Percentiles rank a stretch among this genome's conserved stretches.
Conservation (phyloP, 2,113 vertebrate species). For the Addax nasomaculatus region DNA sequence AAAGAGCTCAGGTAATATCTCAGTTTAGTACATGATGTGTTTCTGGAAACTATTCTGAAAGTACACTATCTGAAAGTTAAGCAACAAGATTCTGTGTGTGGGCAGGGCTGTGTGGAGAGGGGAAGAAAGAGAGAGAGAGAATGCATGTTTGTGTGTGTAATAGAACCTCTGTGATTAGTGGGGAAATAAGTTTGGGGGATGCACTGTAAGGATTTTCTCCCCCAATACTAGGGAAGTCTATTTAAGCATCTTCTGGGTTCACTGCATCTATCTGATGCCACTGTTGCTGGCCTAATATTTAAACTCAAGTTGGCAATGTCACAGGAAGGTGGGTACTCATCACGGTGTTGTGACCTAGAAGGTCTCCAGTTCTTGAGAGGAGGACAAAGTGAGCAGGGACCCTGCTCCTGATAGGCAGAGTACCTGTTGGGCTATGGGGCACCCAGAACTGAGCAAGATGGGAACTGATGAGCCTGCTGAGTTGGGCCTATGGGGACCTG, state of each 20-base stretch:
- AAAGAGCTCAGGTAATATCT: background rate
- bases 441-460: background rate
- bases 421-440: background rate
- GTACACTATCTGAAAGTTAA: background rate
- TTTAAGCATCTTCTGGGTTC: background rate
- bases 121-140: background rate
- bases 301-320: background rate
- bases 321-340: background rate
- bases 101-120: background rate
- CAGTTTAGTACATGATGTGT: too few relatives aligned
- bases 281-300: background rate
- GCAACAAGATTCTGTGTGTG: background rate
- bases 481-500: rapidly evolving
- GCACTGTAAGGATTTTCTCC: background rate
- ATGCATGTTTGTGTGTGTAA: rapidly evolving
- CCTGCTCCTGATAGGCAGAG: background rate
- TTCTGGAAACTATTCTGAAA: background rate
- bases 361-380: background rate
- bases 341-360: background rate
- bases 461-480: background rate
- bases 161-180: too few relatives aligned
- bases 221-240: background rate
- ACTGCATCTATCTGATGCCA: rapidly evolving
- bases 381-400: background rate
- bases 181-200: background rate